These are phyloP conservation scores for Cerastis leucographa DNA, from an alignment of 2,888 invertebrate genomes.

Conservation along the genomic window DNA sequence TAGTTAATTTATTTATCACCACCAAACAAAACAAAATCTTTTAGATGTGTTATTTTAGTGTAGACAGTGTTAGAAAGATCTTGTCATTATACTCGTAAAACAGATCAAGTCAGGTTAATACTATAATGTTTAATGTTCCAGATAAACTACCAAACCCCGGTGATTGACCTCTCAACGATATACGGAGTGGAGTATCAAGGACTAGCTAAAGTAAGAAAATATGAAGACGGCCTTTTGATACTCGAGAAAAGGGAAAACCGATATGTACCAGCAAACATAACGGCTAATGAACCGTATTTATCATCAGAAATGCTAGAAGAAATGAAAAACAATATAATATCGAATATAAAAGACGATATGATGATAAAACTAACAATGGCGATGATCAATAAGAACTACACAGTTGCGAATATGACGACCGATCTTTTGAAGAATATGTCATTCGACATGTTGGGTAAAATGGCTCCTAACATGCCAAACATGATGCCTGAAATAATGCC, in stretches of 20 bases:
- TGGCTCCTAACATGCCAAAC: conserved; percentile 48
- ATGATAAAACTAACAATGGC: conserved; percentile 55
- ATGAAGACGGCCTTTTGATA: conserved; percentile 77
- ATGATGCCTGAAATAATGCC: conserved; percentile 52
- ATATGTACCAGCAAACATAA: conserved; percentile 72
- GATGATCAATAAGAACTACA: conserved; percentile 53
- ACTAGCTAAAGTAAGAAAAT: conserved; percentile 73
- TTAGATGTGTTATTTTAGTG: background rate
- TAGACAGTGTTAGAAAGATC: background rate
- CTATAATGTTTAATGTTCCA: conserved; percentile 49
- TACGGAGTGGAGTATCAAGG: conserved; percentile 80
- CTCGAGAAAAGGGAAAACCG: conserved; percentile 74
- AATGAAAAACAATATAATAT: conserved; percentile 56
- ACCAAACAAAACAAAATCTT: no score
- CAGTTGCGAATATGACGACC: conserved; percentile 45
- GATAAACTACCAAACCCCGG: conserved; percentile 84
- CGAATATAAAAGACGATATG: conserved; percentile 57
- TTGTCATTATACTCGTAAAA: background rate
- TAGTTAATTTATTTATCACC: no score
- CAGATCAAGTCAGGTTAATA: background rate
- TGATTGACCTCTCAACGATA: conserved; percentile 81
- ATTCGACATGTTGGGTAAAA: conserved; percentile 34
- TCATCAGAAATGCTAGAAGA: conserved; percentile 39
- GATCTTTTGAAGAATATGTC: conserved; percentile 51
- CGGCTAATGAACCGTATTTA: conserved; percentile 45